phyloP scores from a whole-genome alignment of 2,113 vertebrate genomes.

The Oryzias celebensis region DNA sequence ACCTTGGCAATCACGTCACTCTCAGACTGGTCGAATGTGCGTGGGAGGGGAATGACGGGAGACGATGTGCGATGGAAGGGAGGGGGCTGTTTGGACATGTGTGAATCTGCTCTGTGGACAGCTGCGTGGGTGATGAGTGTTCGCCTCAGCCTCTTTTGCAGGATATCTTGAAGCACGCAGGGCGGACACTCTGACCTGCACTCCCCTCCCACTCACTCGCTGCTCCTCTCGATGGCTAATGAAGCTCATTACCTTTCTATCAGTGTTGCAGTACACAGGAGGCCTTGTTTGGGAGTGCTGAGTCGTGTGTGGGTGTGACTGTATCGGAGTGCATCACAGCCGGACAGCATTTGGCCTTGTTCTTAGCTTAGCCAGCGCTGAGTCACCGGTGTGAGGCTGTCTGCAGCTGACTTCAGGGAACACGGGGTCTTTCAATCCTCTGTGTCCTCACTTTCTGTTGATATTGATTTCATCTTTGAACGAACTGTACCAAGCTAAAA shows the following conservation, averaged over 20 bases:
- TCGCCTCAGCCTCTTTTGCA: conserved; percentile 59
- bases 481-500: conserved; percentile 34
- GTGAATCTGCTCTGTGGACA: conserved; percentile 44
- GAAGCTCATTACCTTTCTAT: conserved; percentile 70
- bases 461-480: conserved; percentile 39
- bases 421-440: conserved; percentile 37
- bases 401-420: conserved; percentile 65
- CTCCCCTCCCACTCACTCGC: conserved; percentile 59
- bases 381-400: conserved; percentile 59
- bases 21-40: conserved; percentile 57
- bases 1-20: conserved; percentile 75
- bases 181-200: conserved; percentile 55
- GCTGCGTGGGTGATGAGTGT: conserved; percentile 63
- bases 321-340: conserved; percentile 50
- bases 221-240: conserved; percentile 71
- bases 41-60: conserved; percentile 11
- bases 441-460: conserved; percentile 51
- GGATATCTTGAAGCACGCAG: conserved; percentile 57
- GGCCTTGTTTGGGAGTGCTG: conserved; percentile 58
- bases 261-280: conserved; percentile 60
- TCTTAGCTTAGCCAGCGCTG: conserved; percentile 55
- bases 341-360: conserved; percentile 67
- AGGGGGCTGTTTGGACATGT: conserved; percentile 27
- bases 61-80: conserved; percentile 35
- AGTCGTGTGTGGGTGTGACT: conserved; percentile 51